These are phyloP conservation scores for Agriotes lineatus DNA, from an alignment of 2,888 invertebrate species.

Conservation along the genomic window DNA sequence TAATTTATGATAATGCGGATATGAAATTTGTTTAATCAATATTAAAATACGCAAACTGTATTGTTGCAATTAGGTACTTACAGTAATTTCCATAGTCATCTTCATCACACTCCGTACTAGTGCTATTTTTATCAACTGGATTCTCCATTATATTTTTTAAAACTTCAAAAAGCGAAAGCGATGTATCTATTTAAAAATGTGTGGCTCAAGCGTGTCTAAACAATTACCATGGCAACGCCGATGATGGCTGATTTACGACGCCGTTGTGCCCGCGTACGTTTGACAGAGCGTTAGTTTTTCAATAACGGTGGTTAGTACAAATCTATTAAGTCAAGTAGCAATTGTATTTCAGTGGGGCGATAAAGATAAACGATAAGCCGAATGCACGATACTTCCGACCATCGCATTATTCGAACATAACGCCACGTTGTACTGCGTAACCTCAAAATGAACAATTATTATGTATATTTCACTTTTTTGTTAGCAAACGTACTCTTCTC, in stretches of 20 bases:
- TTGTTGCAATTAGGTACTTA: conserved; percentile 44
- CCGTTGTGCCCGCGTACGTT: too few species aligned
- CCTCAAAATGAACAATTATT: neutral
- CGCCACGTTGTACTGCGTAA: conserved; percentile 3
- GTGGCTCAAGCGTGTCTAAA: neutral
- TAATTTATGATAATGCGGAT: neutral
- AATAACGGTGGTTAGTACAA: neutral
- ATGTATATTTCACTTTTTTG: neutral
- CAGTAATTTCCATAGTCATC: conserved; percentile 55
- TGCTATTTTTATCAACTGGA: neutral
- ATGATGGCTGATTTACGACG: too few species aligned
- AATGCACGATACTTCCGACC: neutral
- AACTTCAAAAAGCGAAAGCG: too few species aligned
- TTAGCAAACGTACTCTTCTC: conserved; percentile 8
- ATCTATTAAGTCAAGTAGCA: too few species aligned
- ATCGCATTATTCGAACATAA: neutral
- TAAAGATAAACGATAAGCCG: conserved; percentile 1
- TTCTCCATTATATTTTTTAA: conserved; percentile 3
- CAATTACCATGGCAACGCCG: conserved; percentile 16
- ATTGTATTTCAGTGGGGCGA: neutral
- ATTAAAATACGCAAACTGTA: neutral
- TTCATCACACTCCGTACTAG: conserved; percentile 44
- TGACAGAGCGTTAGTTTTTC: too few species aligned
- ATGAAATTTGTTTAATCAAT: conserved; percentile 27
- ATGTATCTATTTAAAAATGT: too few species aligned